phyloP scores from a whole-genome alignment of 92 coral and sea anemone genomes.

The Metridium senile region DNA sequence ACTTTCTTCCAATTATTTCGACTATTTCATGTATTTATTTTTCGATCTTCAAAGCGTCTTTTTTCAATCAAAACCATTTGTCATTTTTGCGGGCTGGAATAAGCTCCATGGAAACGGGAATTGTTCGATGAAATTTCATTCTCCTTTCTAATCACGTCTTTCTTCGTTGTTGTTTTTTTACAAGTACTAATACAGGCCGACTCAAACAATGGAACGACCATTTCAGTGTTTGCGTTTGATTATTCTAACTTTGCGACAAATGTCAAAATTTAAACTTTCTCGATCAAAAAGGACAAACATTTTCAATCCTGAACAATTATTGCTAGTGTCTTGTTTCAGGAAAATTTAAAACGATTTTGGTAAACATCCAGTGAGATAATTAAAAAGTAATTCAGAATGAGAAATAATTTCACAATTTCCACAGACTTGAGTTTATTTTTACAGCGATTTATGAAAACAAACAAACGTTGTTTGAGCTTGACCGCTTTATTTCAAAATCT shows the following conservation, averaged over 20 bases:
- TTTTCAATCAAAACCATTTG: not conserved
- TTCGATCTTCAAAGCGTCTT: not conserved
- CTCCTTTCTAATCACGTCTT: not conserved
- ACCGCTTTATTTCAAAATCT: no score
- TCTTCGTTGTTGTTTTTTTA: not conserved
- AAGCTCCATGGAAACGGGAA: conserved; percentile 4
- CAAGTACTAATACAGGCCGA: not conserved
- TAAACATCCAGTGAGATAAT: not conserved
- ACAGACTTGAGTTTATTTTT: not conserved
- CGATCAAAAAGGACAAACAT: not conserved
- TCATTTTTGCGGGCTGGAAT: not conserved
- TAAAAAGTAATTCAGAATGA: not conserved
- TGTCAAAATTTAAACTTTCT: not conserved
- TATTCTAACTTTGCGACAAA: not conserved
- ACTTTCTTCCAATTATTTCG: not conserved
- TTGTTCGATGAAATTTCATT: not conserved
- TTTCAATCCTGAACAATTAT: not conserved
- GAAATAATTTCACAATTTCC: conserved; percentile 2
- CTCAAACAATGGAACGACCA: not conserved
- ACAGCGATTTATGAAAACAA: conserved; percentile 3
- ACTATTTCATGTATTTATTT: not conserved
- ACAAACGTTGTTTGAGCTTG: not conserved
- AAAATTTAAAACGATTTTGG: not conserved
- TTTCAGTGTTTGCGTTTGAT: not conserved
- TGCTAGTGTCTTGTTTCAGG: not conserved